Conservation (phyloP, 2,113 vertebrate species). For the Hassar affinis region DNA sequence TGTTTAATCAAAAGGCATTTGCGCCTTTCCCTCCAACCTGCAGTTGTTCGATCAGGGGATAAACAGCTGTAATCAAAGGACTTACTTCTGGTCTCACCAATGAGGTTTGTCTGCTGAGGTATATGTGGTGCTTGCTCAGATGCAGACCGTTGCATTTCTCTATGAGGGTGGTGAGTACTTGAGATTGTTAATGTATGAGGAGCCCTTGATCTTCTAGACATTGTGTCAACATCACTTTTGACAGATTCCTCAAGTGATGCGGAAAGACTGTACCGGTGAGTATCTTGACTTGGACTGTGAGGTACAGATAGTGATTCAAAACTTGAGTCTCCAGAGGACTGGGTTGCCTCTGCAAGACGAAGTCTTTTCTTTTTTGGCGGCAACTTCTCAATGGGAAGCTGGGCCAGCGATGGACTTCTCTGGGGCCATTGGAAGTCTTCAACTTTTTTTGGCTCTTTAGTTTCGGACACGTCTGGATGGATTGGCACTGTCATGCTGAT, state of each 20-base stretch:
- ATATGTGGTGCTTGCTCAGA: conserved; percentile 88
- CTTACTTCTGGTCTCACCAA: conserved; percentile 87
- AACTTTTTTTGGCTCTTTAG: conserved; percentile 79
- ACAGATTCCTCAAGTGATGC: conserved; percentile 83
- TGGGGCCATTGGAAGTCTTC: conserved; percentile 96
- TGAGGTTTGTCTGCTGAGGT: conserved; percentile 74
- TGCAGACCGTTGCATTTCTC: conserved; percentile 91
- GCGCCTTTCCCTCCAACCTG: conserved; percentile 80
- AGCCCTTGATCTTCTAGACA: conserved; percentile 73
- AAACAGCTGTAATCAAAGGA: conserved; percentile 91
- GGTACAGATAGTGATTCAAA: conserved; percentile 86
- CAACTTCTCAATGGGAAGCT: conserved; percentile 93
- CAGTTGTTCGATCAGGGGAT: conserved; percentile 75
- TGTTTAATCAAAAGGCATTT: conserved; percentile 91
- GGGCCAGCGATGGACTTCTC: conserved; percentile 89
- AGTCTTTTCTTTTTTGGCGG: conserved; percentile 96
- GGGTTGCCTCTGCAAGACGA: conserved; percentile 85
- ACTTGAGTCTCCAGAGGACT: conserved; percentile 91
- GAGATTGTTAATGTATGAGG: conserved; percentile 84
- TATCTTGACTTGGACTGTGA: conserved; percentile 87
- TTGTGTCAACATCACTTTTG: conserved; percentile 67
- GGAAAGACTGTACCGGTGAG: conserved; percentile 80
- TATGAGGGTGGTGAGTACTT: conserved; percentile 68
- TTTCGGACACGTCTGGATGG: conserved; percentile 43
- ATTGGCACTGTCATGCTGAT: conserved; percentile 68